Conservation (phyloP, 2,113 vertebrate genomes). For the Apeltes quadracus region DNA sequence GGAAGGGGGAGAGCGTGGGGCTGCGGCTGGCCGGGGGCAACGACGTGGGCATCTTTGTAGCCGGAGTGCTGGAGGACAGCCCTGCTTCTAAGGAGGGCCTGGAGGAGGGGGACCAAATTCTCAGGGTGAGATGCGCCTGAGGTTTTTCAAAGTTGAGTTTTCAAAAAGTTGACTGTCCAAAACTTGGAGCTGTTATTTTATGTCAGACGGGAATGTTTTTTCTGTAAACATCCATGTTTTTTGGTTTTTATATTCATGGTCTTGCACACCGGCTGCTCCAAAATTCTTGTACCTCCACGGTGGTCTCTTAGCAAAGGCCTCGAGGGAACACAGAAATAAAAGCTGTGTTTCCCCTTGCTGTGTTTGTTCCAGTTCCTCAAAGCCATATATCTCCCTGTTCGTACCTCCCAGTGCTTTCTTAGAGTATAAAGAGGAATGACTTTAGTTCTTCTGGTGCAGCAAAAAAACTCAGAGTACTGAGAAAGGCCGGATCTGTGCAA, state of each 20-base stretch:
- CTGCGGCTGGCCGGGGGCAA: conserved; percentile 97
- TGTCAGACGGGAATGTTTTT: not conserved
- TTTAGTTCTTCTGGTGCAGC: conserved; percentile 51
- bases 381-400: conserved; percentile 61
- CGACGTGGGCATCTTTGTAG: conserved; percentile 98
- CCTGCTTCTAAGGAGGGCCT: conserved; percentile 98
- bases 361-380: conserved; percentile 58
- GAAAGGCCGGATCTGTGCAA: conserved; percentile 31
- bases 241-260: conserved; percentile 44
- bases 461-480: conserved; percentile 54
- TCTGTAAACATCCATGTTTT: conserved; percentile 47
- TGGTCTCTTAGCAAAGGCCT: conserved; percentile 69
- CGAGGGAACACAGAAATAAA: conserved; percentile 48
- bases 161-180: not conserved
- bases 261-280: conserved; percentile 50
- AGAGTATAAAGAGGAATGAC: conserved; percentile 48
- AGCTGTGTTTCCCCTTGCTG: conserved; percentile 66
- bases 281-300: conserved; percentile 64
- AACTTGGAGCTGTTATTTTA: not conserved
- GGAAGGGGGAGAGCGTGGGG: conserved; percentile 98
- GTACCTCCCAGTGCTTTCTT: conserved; percentile 50
- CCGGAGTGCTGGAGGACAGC: conserved; percentile 96
- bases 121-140: conserved; percentile 86
- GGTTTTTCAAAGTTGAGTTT: conserved; percentile 2
- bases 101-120: conserved; percentile 99